Base-by-base conservation (phyloP, 1,140 invertebrate species). In the Drosophila carrolli region DNA sequence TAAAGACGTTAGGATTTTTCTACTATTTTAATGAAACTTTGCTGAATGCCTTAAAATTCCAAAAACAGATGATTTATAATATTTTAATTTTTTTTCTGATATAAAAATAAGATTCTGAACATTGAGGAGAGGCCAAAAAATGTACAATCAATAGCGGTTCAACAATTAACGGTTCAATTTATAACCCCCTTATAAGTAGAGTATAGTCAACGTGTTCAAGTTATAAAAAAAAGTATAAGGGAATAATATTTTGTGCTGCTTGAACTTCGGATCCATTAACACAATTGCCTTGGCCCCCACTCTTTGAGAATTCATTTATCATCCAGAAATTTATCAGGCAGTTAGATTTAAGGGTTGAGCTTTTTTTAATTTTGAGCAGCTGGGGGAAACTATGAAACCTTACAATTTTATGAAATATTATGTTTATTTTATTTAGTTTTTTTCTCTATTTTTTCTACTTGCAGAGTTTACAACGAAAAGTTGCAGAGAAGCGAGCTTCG, bases 261-360 rank as follows among this genome's bases (percentile, higher is more conserved):
- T 14, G 37, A 57, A 72, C 70, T 54, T 63, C 72, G 76, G 41
- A 75, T 86, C 82, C 81, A 86, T 86, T 86, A 81, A 81, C 82
- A 46, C 68, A 66, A 86, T 81, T 86, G 81, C 74, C 48, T 50
- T 51, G 77, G 66, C 81, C 65, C 48, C 56, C 47, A 23, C 73
- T 59, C 16, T 41, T 41, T 14, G 0, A 9, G 79, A 37, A 62
- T 48, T 78, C 82, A 86, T 85, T 85, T 86, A 86, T 85, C 81
- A 78, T 81, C 35, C 54, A 53, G 46, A 44, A 78, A 50, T 61
- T 81, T 75, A 75, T 82, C 75, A 61, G 67, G 57, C 60, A 81
- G 68, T 66, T 81, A 77, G 82, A 86, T 78, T 81, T 78, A 53
- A 56, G 50, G 56, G 60, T 65, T 58, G 51, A 55, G 80, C 66